A percentile compares a stretch with the other conserved stretches of the same genome.
Conservation (phyloP, 2,797 vertebrate genomes). For the Echeneis naucrates region DNA sequence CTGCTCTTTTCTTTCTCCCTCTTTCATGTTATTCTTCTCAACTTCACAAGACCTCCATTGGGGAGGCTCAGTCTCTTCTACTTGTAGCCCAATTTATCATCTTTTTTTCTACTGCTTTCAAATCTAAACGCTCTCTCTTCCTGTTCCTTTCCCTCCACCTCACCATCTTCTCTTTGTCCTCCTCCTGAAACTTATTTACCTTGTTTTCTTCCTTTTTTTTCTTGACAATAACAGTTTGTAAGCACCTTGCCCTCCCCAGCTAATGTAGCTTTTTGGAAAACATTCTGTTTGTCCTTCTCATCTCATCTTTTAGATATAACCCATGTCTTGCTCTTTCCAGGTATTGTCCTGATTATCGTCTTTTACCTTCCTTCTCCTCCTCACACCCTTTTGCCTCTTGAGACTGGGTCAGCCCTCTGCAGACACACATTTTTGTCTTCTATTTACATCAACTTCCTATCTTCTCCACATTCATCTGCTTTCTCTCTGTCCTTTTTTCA, state of each 20-base stretch:
- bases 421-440: slow-evolving; percentile 27
- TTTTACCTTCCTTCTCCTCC: background rate
- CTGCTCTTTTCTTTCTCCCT: slow-evolving; percentile 15
- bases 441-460: slow-evolving; percentile 21
- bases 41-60: slow-evolving; percentile 38
- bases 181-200: background rate
- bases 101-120: slow-evolving; percentile 26
- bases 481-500: slow-evolving; percentile 50
- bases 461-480: slow-evolving; percentile 49
- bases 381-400: background rate
- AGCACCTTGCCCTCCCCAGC: background rate
- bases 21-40: slow-evolving; percentile 47
- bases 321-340: background rate
- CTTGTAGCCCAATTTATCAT: slow-evolving; percentile 32
- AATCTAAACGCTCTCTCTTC: slow-evolving; percentile 6
- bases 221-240: background rate
- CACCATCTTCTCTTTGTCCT: background rate
- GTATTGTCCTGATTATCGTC: background rate
- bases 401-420: slow-evolving; percentile 10
- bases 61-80: slow-evolving; percentile 24
- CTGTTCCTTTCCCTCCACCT: slow-evolving; percentile 3
- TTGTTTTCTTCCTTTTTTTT: slow-evolving; percentile 5
- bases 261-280: background rate
- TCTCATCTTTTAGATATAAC: background rate
- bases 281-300: background rate